Base-by-base conservation (phyloP, 2,113 vertebrate species). In the Acanthochromis polyacanthus region DNA sequence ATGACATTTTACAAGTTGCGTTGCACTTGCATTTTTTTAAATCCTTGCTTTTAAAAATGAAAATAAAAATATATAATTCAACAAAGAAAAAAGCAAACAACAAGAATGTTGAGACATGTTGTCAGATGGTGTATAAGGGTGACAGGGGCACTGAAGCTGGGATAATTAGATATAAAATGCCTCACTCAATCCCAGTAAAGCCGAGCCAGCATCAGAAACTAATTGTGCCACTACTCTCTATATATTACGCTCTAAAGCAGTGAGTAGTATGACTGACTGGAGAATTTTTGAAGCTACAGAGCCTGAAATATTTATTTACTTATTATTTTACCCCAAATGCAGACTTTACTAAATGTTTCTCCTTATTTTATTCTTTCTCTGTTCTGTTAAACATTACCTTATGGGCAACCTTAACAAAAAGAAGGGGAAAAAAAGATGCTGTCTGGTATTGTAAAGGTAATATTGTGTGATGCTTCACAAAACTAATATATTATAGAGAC, bases 101-200 rank as follows among this genome's bases (percentile, higher is more conserved):
- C 0, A 67, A 63, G 3, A 48, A 48, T 30, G 14, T 48, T 46
- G 5, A 72, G 0, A 14, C 43, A 68, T 74, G 38, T 65, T 84
- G 61, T 57, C 19, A 46, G 67, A 55, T 78, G 82, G 82, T 93
- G 68, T 53, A 65, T 93, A 88, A 50, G 43, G 74, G 53, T 82
- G 79, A 84, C 81, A 92, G 62, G 50, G 22, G n/a, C 80, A 92
- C 30, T 89, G 71, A 87, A 85, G 85, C 87, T 83, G 87, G 69
- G 91, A 88, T 90, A 94, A 95, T 93, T 93, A 92, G 86, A 93
- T 87, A 88, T 83, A 78, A 57, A 56, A 40, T 94, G 93, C 93
- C 64, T 12, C 4, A 23, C 79, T 78, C 67, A 56, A 84, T 95
- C 91, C 53, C 56, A 94, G 70, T 70, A 67, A 87, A 94, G 84